Base-by-base conservation (phyloP, 2,113 vertebrate genomes). In the Thinocorus orbignyianus region DNA sequence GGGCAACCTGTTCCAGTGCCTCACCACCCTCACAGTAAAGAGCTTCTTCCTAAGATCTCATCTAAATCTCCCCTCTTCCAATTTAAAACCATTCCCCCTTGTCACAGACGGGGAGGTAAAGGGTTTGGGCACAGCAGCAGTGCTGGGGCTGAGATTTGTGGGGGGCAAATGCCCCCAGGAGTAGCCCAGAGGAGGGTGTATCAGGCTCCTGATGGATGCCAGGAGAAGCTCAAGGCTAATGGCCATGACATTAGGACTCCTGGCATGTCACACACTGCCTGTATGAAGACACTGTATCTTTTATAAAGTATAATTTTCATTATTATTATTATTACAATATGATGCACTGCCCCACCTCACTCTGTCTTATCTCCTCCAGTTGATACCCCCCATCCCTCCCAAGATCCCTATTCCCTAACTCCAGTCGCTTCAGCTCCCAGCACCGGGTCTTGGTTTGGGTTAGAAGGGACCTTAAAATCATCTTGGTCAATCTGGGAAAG, bases 211-310 rank as follows among this genome's bases (percentile, higher is more conserved):
- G 39, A 9, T 2, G 60, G 76, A 30, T 57, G 28, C 66, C 41
- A 52, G 2, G 4, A 37, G 25, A 1, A 46, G 62, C 37, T 20
- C n/a, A 15, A 2, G 0, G 5, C 18, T 16, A 16, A 13, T 0
- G 7, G 25, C 68, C 33, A 10, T 3, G 69, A 10, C 68, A 16
- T 1, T 3, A 10, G 18, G 14, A 3, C 25, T 41, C 60, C 60
- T 15, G 49, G 19, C 25, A 8, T 0, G 0, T 3, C 39, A 8
- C 35, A 3, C 10, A 0, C 7, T 48, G 33, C 23, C 46, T 1
- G 2, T 0, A 4, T 2, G 11, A 48, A 44, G 37, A 4, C 22
- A 31, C 39, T 13, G 19, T 61, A 51, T 5, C 55, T 78, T 14
- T 10, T 1, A 18, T 1, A 9, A 10, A 51, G 2, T 13, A 20